phyloP scores from a whole-genome alignment of 2,113 vertebrate species.

The Reinhardtius hippoglossoides region DNA sequence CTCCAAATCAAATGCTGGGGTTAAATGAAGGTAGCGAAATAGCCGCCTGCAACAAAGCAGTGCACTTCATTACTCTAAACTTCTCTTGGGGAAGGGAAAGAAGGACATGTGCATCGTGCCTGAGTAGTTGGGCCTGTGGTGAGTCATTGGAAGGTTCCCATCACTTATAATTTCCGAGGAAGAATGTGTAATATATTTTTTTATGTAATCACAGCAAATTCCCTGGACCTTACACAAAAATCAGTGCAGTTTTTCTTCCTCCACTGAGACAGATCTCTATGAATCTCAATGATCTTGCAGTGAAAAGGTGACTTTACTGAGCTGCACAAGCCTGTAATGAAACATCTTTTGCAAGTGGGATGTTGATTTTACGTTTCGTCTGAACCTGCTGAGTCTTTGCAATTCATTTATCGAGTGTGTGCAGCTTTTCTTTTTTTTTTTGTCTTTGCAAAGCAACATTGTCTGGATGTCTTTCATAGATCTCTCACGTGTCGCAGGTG shows the following conservation, averaged over 20 bases:
- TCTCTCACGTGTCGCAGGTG: slow-evolving; percentile 55
- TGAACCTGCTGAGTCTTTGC: slow-evolving; percentile 9
- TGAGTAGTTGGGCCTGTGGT: slow-evolving; percentile 53
- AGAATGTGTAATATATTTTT: slow-evolving; percentile 36
- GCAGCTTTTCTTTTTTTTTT: slow-evolving; percentile 24
- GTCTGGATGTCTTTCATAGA: slow-evolving; percentile 57
- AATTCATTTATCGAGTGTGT: slow-evolving; percentile 42
- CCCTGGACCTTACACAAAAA: slow-evolving; percentile 8
- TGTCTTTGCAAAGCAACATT: slow-evolving; percentile 31
- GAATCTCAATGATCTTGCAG: slow-evolving; percentile 11
- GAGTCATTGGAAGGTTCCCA: slow-evolving; percentile 51
- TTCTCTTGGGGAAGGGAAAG: slow-evolving; percentile 46
- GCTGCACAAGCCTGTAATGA: slow-evolving; percentile 1
- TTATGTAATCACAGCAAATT: slow-evolving; percentile 9
- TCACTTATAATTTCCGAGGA: slow-evolving; percentile 31
- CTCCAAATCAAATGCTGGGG: slow-evolving; percentile 73
- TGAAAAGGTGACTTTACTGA: slow-evolving; percentile 28
- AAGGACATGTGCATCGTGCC: slow-evolving; percentile 45
- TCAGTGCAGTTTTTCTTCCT: not conserved
- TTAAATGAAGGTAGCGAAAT: slow-evolving; percentile 63
- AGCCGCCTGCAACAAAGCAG: slow-evolving; percentile 55
- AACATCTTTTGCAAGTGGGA: slow-evolving; percentile 26
- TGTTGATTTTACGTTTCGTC: slow-evolving; percentile 47
- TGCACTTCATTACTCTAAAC: slow-evolving; percentile 66
- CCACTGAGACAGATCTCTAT: slow-evolving; percentile 6